A percentile compares a stretch with the other conserved stretches of the same genome.
phyloP scores from a whole-genome alignment of 1,140 invertebrate genomes.

The Bombus impatiens region DNA sequence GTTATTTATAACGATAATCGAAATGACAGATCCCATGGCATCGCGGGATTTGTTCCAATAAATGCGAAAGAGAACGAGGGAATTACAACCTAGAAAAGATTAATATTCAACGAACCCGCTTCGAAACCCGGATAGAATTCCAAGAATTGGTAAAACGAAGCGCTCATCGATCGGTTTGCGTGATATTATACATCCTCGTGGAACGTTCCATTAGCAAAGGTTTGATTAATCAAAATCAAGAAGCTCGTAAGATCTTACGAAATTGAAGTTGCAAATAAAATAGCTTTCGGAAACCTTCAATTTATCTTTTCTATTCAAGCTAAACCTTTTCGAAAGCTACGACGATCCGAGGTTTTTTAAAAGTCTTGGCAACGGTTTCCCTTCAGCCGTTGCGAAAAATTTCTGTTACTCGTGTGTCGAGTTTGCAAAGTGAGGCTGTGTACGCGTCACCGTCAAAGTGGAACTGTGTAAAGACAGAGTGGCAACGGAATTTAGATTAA shows the following conservation, averaged over 20 bases:
- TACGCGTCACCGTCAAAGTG: conserved; percentile 26
- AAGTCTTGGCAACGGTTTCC: not conserved
- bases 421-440: conserved; percentile 3
- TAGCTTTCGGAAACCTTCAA: too few relatives aligned
- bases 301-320: too few relatives aligned
- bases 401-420: not conserved
- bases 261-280: not conserved
- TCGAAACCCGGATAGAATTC: not conserved
- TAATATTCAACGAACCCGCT: conserved; percentile 18
- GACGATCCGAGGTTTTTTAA: not conserved
- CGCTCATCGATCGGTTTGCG: not conserved
- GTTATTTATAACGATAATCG: conserved; percentile 4
- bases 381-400: not conserved
- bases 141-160: conserved; percentile 6
- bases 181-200: not conserved
- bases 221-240: conserved; percentile 30
- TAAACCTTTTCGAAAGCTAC: too few relatives aligned
- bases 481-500: conserved; percentile 42
- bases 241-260: not conserved
- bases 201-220: not conserved
- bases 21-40: not conserved
- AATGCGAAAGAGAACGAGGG: not conserved
- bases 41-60: not conserved
- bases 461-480: conserved; percentile 27
- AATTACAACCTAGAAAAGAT: not conserved